Evolutionary conservation across 2,797 vertebrate genomes (phyloP), one percentile per base, ranked within the genome.

Genomic region (Lacerta bilineata): DNA sequence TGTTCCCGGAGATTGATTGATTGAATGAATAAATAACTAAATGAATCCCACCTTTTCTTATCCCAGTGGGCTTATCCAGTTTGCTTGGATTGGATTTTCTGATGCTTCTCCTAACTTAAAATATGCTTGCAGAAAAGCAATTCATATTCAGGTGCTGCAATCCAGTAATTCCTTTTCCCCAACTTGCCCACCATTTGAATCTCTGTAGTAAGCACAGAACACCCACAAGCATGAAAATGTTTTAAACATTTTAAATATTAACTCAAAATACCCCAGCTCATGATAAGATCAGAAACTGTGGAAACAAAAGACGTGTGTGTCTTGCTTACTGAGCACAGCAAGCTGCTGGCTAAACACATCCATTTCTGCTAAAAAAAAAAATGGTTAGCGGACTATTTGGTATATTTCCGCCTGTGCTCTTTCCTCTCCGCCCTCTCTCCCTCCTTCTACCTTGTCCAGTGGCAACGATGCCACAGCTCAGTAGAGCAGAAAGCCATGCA

Each of bases 371-470:
- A 1, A 29, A 89, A 50, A 29, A 89, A 50, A 50, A 39, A 71
- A 13, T 0, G 33, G 3, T 18, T 0, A 11, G 2, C 4, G 11
- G 4, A 23, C 59, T 25, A 59, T 77, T 83, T 83, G 41, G 3
- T 50, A 50, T 27, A 86, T 80, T 86, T 86, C 9, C 33, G 69
- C 6, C 8, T 3, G 46, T 18, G 0, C 17, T 46, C 25, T 88
- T 79, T 33, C 82, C 23, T 39, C 25, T 11, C 2, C 10, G 3
- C 66, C n/a, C 8, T 8, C 33, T 20, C 33, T 59, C 15, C 64
- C n/a, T 59, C 43, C 43, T 29, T 71, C 85, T 55, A 39, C 33
- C 25, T 80, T 50, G 66, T 0, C 72, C 20, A 8, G 39, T 33
- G 17, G 83, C 25, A 29, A 89, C 61, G 27, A 10, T 5, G 61